Base-by-base conservation (phyloP, 2,113 vertebrate species). In the Coturnix japonica region DNA sequence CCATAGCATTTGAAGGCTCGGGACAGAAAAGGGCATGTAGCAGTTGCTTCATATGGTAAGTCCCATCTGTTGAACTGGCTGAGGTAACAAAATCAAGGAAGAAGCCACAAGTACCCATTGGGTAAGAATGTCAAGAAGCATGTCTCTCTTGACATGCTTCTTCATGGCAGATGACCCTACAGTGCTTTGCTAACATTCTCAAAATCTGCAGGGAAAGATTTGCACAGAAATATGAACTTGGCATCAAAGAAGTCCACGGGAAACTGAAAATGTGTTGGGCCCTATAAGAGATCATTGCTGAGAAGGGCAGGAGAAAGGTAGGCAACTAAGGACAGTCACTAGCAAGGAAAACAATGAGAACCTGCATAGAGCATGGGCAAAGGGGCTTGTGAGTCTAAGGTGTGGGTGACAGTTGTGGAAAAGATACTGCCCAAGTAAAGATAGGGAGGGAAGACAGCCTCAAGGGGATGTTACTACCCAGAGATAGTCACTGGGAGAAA, bases 11-110 rank as follows among this genome's bases (percentile, higher is more conserved):
- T 65, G 54, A 77, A 80, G 77, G 19, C 39, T 25, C 33, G 77
- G 41, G 70, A 83, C 60, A 80, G 51, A 71, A 86, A 83, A 77
- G 28, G 26, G 4, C 14, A 9, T 9, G 13, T 25, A 39, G n/a
- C 31, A 25, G 9, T 22, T 61, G 67, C 21, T 26, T 87, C n/a
- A 3, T n/a, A 85, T 49, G 16, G 2, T 54, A 65, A 56, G 7
- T 64, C 16, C 22, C 11, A 35, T 53, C n/a, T 33, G 5, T 51
- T 73, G 21, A 1, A 4, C 23, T 0, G 2, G 4, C 8, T 90
- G 64, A 94, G 54, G 61, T 39, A 70, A 49, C 25, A 76, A 30
- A 78, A 76, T 18, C 4, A 30, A 35, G 35, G 59, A 69, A 85
- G 31, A 87, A 30, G 35, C 26, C 72, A 44, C 44, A 2, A 4